phyloP scores from a whole-genome alignment of 2,888 invertebrate species.

The Aphidius colemani region DNA sequence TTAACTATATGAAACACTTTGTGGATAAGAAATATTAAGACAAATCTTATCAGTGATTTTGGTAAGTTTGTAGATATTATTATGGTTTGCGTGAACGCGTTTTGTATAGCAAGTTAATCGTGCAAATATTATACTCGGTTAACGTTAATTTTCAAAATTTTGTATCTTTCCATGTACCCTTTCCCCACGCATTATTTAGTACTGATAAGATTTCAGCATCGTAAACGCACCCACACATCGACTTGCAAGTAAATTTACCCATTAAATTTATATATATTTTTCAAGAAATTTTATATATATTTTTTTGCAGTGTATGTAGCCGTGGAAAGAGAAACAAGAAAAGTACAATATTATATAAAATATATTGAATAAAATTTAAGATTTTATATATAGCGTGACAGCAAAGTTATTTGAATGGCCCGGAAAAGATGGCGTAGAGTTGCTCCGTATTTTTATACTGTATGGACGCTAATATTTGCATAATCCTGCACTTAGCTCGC shows the following conservation, averaged over 20 bases:
- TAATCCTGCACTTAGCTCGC: conserved; percentile 61
- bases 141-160: neutral
- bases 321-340: conserved; percentile 33
- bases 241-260: too few species aligned
- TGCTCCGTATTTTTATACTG: conserved; percentile 62
- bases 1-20: neutral
- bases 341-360: conserved; percentile 23
- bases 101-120: conserved; percentile 17
- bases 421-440: conserved; percentile 62
- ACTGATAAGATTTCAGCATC: too few species aligned
- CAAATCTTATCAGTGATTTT: conserved; percentile 8
- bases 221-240: too few species aligned
- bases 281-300: neutral
- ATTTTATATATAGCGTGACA: conserved; percentile 30
- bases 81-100: conserved; percentile 31
- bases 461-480: conserved; percentile 60
- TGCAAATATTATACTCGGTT: neutral
- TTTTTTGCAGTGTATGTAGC: conserved; percentile 23
- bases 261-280: too few species aligned
- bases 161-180: neutral
- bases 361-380: conserved; percentile 1
- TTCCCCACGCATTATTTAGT: too few species aligned
- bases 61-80: conserved; percentile 16
- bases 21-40: conserved; percentile 3
- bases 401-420: conserved; percentile 61